Percentiles rank a stretch among this genome's conserved stretches.
Conservation (phyloP, 1,140 invertebrate species). For the Halictus rubicundus region DNA sequence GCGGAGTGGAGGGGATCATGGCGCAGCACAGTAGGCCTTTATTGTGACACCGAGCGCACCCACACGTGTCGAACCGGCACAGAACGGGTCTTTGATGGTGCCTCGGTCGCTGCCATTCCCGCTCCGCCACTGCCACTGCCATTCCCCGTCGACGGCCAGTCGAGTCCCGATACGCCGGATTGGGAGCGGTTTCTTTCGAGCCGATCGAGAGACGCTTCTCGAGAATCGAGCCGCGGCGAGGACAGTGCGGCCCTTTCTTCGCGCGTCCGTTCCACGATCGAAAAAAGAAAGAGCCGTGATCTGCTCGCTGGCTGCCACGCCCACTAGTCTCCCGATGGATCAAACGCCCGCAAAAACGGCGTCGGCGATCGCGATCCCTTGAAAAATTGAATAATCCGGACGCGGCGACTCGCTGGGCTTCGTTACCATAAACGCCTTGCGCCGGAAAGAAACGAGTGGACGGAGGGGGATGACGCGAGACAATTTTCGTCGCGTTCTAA, state of each 20-base stretch:
- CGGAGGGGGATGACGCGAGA: too few species aligned
- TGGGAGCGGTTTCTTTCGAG: neutral
- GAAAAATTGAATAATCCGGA: slow-evolving; percentile 29
- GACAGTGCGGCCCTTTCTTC: slow-evolving; percentile 25
- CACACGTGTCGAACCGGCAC: slow-evolving; percentile 38
- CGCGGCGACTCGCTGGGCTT: too few species aligned
- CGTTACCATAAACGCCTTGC: slow-evolving; percentile 30
- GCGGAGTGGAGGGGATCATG: neutral
- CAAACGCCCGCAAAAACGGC: neutral
- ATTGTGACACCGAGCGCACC: slow-evolving; percentile 41
- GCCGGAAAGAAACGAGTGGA: neutral
- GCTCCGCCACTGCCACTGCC: neutral
- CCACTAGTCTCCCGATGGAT: neutral
- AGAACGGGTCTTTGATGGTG: slow-evolving; percentile 50
- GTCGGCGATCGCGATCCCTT: too few species aligned
- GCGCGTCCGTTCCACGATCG: neutral
- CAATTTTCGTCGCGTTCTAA: neutral
- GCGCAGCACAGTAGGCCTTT: slow-evolving; percentile 47
- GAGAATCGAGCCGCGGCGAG: neutral
- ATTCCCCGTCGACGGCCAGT: too few species aligned
- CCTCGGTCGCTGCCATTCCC: neutral
- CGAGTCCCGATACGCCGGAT: neutral
- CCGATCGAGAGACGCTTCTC: neutral
- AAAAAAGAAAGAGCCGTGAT: neutral
- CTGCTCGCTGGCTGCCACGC: neutral